Evolutionary conservation across 2,888 invertebrate species (phyloP).

Genomic region (Falcaria lacertinaria): DNA sequence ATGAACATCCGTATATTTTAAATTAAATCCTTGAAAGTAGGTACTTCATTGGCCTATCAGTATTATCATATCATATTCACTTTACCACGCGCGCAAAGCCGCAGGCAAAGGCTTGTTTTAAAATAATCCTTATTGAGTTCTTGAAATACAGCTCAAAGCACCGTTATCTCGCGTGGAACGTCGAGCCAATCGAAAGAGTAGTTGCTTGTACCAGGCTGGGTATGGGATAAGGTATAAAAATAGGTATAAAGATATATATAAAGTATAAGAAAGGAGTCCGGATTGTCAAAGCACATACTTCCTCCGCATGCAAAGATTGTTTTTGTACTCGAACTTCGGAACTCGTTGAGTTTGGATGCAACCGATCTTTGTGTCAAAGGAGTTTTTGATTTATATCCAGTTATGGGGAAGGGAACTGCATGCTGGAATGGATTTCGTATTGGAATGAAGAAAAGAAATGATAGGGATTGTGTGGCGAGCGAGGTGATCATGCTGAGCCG

Average conservation of each 20-base stretch:
- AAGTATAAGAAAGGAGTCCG: constrained; percentile 23
- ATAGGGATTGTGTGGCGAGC: no score
- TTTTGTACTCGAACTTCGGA: constrained; percentile 57
- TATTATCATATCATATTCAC: no score
- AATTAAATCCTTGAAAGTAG: no score
- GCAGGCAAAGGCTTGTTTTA: no score
- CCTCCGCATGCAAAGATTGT: constrained; percentile 55
- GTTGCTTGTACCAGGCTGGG: not conserved
- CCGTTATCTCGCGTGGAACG: constrained; percentile 6
- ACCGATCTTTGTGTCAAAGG: constrained; percentile 41
- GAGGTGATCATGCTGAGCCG: no score
- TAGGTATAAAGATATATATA: no score
- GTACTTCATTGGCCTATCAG: no score
- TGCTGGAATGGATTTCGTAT: no score
- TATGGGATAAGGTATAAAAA: no score
- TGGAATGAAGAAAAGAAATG: no score
- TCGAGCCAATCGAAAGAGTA: not conserved
- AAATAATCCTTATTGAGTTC: not conserved
- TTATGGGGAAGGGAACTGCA: not conserved
- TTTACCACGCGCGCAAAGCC: no score
- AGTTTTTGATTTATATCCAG: constrained; percentile 36
- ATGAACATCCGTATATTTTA: no score
- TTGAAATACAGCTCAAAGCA: not conserved
- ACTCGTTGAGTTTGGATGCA: constrained; percentile 42
- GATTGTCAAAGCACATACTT: constrained; percentile 60